Base-by-base conservation (phyloP, 2,113 vertebrate species). In the Coptodon bakossiorum region DNA sequence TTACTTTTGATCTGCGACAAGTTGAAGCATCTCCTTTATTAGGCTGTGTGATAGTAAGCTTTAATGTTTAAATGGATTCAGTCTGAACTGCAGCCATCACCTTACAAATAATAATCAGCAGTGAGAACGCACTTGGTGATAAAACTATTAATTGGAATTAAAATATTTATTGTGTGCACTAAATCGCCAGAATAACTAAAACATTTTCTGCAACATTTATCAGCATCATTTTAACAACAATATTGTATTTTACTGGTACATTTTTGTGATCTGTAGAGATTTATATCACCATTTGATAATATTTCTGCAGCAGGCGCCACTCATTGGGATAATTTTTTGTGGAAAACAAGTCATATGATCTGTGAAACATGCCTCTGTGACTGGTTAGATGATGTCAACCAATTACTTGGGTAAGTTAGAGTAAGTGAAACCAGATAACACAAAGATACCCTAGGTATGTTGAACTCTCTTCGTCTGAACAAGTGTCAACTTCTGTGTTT, bases 201-300 rank as follows among this genome's bases (percentile, higher is more conserved):
- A 66, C 3, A n/a, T 1, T 5, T 19, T 66, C 61, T 66, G 17
- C 61, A 66, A 66, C 61, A 36, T n/a, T 66, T 66, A 66, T 36
- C 31, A 66, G 61, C 17, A 66, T 66, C 31, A n/a, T 7, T 66
- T 66, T 36, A 66, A 66, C 61, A 66, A 66, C 61, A 66, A 66
- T 66, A 66, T 66, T 66, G 10, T 66, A 66, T 66, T 66, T 66
- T 66, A 66, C 61, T 66, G 17, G 6, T 66, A 66, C 61, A 38
- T 66, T 66, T 66, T 66, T 5, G 34, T 66, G 34, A 66, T 63
- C 34, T 38, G 17, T 38, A 38, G 31, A 66, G 4, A 66, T 38
- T 66, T 66, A 66, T 66, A 66, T 66, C 19, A 38, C 10, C 34
- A 38, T 66, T 66, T 66, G 61, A 66, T 38, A 22, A 22, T 12